Evolutionary conservation across 2,113 vertebrate species (phyloP), one percentile per base, ranked within the genome.

Genomic region (Oxyura jamaicensis): DNA sequence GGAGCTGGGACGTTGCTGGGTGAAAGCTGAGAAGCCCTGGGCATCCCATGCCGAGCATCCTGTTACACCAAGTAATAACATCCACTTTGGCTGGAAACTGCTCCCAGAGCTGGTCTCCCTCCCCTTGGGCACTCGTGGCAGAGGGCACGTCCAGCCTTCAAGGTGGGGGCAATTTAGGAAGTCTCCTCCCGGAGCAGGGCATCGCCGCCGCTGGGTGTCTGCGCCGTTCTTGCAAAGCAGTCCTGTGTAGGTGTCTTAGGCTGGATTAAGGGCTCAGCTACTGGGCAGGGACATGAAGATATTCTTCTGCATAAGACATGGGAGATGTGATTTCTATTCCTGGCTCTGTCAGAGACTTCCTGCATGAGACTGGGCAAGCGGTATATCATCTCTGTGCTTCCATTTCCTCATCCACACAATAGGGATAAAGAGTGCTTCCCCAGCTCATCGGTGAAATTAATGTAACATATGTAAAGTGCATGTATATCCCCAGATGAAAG

Each of bases 401-500:
- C 91, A 96, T 97, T 97, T 96, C 96, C 94, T 96, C 91, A 26
- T 91, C 89, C 92, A 91, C 94, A 96, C 93, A 96, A 94, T 95
- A 80, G 92, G 95, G 96, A 95, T 97, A 96, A 96, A 83, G 86
- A 96, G 93, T 93, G 83, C 93, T 96, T 96, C 95, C 93, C 94
- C 96, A 94, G 96, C 96, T 96, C 96, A 87, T 95, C 80, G 55
- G 88, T 92, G 92, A 96, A 96, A 96, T 94, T 96, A 97, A 96
- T 96, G 94, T 96, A 96, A 97, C 93, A 95, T 97, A 97, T 97
- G 94, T 96, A 96, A 96, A 96, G 94, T 92, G 92, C 96, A 95
- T 95, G 96, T 96, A 96, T 95, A 96, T 97, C 92, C 96, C 83
- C 92, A 97, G 90, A 93, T 97, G 96, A 96, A 97, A 96, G 96